Percentiles rank a stretch among this genome's conserved stretches.
These are phyloP conservation scores for Heliconius hewitsoni DNA, from an alignment of 1,140 invertebrate species.

Conservation along the genomic window DNA sequence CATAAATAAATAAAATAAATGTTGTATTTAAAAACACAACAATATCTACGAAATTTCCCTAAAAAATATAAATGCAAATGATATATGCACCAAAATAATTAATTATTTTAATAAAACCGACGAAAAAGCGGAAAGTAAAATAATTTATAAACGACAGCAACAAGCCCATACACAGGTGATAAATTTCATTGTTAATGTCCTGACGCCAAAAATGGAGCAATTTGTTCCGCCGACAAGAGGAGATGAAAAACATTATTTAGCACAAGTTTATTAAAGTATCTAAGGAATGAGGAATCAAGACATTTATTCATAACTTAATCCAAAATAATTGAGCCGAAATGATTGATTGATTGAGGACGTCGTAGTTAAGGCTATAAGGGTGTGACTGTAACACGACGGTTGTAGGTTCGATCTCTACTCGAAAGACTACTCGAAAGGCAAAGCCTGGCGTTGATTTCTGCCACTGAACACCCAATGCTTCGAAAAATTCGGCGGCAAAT, in stretches of 20 bases:
- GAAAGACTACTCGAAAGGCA: too few relatives aligned
- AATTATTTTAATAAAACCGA: conserved; percentile 39
- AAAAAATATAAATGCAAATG: background rate
- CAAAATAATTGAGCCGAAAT: too few relatives aligned
- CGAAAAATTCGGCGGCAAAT: too few relatives aligned
- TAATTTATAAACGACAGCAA: conserved; percentile 46
- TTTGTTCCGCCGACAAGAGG: conserved; percentile 70
- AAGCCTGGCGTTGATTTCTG: too few relatives aligned
- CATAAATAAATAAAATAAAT: too few relatives aligned
- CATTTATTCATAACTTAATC: conserved; percentile 27
- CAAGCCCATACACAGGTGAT: conserved; percentile 60
- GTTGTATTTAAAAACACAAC: background rate
- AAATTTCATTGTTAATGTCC: conserved; percentile 66
- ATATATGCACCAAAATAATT: conserved; percentile 29
- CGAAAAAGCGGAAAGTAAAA: conserved; percentile 38
- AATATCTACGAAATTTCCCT: background rate
- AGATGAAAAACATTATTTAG: conserved; percentile 76
- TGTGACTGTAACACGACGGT: too few relatives aligned
- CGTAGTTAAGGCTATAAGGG: too few relatives aligned
- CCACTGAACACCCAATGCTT: too few relatives aligned
- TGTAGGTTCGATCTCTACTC: too few relatives aligned
- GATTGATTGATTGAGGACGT: too few relatives aligned
- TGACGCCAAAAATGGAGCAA: conserved; percentile 71
- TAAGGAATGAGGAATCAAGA: conserved; percentile 32
- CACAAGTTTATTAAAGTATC: conserved; percentile 62